Evolutionary conservation across 2,888 invertebrate genomes (phyloP).

Genomic region (Apotomis turbidana): DNA sequence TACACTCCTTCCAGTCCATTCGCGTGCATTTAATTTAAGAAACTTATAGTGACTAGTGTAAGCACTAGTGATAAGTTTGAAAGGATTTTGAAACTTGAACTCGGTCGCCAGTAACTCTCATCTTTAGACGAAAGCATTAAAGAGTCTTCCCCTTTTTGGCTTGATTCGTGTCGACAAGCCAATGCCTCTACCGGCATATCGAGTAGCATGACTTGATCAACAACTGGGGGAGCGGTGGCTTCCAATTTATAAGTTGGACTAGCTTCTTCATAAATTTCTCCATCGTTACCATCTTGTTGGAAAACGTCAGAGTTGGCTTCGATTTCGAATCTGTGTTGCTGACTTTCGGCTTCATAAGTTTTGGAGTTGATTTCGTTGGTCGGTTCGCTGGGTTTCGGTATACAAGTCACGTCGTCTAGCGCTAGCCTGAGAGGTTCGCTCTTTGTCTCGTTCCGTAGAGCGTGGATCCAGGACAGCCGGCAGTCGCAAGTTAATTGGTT

Average conservation of each 20-base stretch:
- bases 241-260: constrained; percentile 61
- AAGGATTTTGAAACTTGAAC: constrained; percentile 55
- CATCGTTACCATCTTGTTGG: constrained; percentile 59
- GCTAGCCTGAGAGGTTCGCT: constrained; percentile 87
- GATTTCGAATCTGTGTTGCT: constrained; percentile 56
- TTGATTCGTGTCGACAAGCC: constrained; percentile 63
- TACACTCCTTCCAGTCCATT: constrained; percentile 40
- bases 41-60: constrained; percentile 52
- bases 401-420: constrained; percentile 88
- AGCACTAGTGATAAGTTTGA: constrained; percentile 57
- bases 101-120: constrained; percentile 69
- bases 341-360: constrained; percentile 46
- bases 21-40: constrained; percentile 46
- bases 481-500: constrained; percentile 92
- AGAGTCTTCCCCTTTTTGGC: constrained; percentile 72
- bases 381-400: constrained; percentile 51
- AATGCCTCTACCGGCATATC: constrained; percentile 65
- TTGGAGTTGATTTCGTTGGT: constrained; percentile 43
- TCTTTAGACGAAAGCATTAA: constrained; percentile 77
- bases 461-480: constrained; percentile 90
- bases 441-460: constrained; percentile 88
- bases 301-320: constrained; percentile 56
- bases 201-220: constrained; percentile 63
- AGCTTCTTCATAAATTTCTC: constrained; percentile 57
- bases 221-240: constrained; percentile 59